A percentile compares a stretch with the other conserved stretches of the same genome.
These are phyloP conservation scores for Patiria pectinifera DNA, from an alignment of 53 echinoderm and acorn worm genomes.

Conservation along the genomic window DNA sequence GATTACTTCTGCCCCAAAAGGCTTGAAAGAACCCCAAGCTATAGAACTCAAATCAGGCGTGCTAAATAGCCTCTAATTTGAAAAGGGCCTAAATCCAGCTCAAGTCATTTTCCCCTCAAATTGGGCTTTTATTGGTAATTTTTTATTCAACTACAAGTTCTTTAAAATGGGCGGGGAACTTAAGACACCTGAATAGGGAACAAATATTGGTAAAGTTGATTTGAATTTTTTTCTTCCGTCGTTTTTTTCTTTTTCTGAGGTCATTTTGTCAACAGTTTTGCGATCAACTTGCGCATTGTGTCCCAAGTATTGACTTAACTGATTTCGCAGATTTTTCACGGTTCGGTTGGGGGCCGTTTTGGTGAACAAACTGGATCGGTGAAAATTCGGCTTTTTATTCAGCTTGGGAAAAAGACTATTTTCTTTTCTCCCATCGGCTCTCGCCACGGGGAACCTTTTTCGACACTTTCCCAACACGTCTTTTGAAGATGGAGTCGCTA, in stretches of 20 bases:
- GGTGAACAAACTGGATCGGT: background rate
- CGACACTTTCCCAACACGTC: background rate
- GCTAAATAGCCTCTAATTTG: conserved; percentile 38
- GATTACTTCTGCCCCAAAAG: conserved; percentile 41
- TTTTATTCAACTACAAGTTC: background rate
- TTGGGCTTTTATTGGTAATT: background rate
- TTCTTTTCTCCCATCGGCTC: background rate
- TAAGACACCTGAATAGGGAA: background rate
- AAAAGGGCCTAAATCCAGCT: conserved; percentile 6
- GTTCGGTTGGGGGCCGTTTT: background rate
- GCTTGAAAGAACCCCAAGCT: conserved; percentile 17
- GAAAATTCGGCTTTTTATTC: conserved; percentile 30
- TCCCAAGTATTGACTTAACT: conserved; percentile 41
- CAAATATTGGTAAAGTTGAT: background rate
- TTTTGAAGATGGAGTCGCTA: background rate
- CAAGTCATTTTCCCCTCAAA: background rate
- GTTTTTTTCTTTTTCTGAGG: conserved; percentile 16
- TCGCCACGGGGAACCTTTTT: conserved; percentile 5
- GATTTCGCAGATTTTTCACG: conserved; percentile 29
- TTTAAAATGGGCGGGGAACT: conserved; percentile 1
- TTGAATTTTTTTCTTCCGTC: background rate
- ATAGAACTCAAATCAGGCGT: conserved; percentile 42
- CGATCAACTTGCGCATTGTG: conserved; percentile 52
- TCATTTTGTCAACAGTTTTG: conserved; percentile 29
- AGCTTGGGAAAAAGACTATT: conserved; percentile 3